A percentile compares a stretch with the other conserved stretches of the same genome.
Evolutionary conservation across 2,113 vertebrate species (phyloP).

Genomic region (Clarias magur): DNA sequence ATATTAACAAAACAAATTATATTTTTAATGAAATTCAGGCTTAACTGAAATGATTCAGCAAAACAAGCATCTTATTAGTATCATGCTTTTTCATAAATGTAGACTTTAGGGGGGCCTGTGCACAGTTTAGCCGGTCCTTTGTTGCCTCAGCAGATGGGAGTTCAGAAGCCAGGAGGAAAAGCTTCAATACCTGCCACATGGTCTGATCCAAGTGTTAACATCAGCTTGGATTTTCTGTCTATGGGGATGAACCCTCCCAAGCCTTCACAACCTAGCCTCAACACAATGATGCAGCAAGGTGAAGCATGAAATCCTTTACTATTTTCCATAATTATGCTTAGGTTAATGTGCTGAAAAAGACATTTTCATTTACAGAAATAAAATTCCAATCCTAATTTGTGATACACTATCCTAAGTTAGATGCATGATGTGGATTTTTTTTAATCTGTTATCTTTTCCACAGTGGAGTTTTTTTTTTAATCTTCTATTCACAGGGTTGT

Average conservation of each 20-base stretch:
- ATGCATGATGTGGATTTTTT: not conserved
- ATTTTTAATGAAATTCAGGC: not conserved
- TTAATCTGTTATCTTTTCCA: not conserved
- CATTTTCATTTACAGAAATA: not conserved
- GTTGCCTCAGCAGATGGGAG: conserved; percentile 81
- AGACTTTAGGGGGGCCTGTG: conserved; percentile 79
- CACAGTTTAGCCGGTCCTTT: conserved; percentile 75
- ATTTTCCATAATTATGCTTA: not conserved
- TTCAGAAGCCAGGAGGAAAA: conserved; percentile 81
- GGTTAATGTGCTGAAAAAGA: not conserved
- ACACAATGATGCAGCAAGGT: conserved; percentile 96
- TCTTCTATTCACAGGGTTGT: not conserved
- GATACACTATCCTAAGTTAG: not conserved
- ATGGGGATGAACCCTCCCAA: conserved; percentile 91
- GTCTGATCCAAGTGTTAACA: conserved; percentile 99
- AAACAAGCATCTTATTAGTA: not conserved
- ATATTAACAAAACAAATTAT: no score
- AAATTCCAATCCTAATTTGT: not conserved
- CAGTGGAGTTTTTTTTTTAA: not conserved
- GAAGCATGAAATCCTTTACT: conserved; percentile 43
- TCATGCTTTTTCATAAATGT: conserved; percentile 32
- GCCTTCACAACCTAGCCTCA: conserved; percentile 87
- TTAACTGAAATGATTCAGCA: not conserved
- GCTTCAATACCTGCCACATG: conserved; percentile 87
- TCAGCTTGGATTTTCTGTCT: conserved; percentile 95